A percentile compares a stretch with the other conserved stretches of the same genome.
These are phyloP conservation scores for Centropus bengalensis DNA, from an alignment of 2,113 vertebrate genomes.

Conservation along the genomic window DNA sequence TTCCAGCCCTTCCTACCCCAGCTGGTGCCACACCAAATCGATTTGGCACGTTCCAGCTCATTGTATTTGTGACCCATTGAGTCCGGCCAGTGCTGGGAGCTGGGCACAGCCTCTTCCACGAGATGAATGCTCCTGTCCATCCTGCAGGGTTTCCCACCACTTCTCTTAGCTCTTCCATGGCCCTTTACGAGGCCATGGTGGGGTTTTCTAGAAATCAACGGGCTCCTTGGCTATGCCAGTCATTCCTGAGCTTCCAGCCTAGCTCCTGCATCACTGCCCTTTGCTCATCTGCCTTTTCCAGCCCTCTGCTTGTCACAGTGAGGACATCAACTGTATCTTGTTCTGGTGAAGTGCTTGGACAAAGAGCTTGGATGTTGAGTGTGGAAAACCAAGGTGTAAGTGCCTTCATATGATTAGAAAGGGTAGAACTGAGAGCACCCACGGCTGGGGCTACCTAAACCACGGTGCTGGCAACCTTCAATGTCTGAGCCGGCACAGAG, in stretches of 20 bases:
- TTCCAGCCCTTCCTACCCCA: background rate
- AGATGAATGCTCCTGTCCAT: fast-evolving
- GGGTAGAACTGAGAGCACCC: background rate
- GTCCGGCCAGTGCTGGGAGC: background rate
- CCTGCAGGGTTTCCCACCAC: background rate
- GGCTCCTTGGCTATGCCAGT: background rate
- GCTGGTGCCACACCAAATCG: background rate
- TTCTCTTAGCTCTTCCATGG: background rate
- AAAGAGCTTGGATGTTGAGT: background rate
- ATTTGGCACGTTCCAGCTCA: background rate
- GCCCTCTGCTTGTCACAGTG: background rate
- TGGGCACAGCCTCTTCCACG: background rate
- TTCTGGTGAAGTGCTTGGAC: background rate
- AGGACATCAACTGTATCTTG: background rate
- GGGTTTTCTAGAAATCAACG: background rate
- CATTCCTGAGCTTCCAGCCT: background rate
- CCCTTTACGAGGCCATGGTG: background rate
- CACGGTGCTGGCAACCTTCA: background rate
- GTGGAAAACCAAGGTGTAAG: background rate
- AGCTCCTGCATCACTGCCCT: background rate
- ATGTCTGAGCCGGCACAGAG: background rate
- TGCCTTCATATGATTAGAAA: background rate
- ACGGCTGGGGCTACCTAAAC: background rate
- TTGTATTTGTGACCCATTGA: background rate
- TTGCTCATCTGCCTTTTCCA: background rate